Evolutionary conservation across 2,113 vertebrate species (phyloP).

Genomic region (Malurus elegans): DNA sequence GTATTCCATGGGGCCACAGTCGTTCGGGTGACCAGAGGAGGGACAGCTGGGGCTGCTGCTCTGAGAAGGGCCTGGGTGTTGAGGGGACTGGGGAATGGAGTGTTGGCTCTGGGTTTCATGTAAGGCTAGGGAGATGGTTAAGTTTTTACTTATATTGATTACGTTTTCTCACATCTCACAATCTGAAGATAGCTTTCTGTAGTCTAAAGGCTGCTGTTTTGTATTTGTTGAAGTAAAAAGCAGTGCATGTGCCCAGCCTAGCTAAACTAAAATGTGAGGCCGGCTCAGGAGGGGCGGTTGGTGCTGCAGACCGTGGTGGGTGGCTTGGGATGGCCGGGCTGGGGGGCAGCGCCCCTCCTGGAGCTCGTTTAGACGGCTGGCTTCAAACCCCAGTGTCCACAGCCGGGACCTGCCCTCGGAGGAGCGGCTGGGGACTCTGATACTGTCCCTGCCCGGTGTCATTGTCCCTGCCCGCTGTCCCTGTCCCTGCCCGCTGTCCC

Average conservation of each 20-base stretch:
- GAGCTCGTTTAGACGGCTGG: accelerated
- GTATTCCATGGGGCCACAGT: background rate
- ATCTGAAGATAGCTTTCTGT: background rate
- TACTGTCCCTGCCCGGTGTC: no score
- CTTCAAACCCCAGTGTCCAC: background rate
- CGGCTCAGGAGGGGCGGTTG: no score
- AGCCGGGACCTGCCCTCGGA: background rate
- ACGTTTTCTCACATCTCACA: accelerated
- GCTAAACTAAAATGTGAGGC: background rate
- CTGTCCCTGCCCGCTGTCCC: background rate
- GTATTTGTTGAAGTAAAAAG: background rate
- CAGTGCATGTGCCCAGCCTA: accelerated
- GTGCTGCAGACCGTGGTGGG: background rate
- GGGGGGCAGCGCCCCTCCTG: accelerated
- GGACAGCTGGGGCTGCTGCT: background rate
- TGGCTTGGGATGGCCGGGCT: background rate
- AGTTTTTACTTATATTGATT: accelerated
- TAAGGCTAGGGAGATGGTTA: accelerated
- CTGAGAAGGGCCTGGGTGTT: background rate
- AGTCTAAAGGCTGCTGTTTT: background rate
- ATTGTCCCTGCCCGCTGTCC: background rate
- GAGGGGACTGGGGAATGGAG: accelerated
- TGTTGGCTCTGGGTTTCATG: background rate
- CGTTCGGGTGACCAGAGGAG: background rate
- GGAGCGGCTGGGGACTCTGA: background rate